These are phyloP conservation scores for Ochropacha duplaris DNA, from an alignment of 2,888 invertebrate species.

Conservation along the genomic window DNA sequence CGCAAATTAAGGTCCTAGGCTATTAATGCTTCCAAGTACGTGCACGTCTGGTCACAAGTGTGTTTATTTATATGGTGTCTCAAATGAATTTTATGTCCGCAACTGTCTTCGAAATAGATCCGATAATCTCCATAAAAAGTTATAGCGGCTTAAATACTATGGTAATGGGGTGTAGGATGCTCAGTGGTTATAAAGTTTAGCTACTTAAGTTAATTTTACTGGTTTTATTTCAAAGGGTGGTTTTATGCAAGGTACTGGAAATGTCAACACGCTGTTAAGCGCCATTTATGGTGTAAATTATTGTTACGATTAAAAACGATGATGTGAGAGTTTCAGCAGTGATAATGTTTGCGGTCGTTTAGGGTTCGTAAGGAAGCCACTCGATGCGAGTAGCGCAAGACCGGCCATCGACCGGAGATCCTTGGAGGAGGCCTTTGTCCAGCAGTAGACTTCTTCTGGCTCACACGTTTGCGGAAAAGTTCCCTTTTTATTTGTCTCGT, in stretches of 20 bases:
- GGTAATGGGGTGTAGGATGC: slow-evolving; percentile 15
- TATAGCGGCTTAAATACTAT: slow-evolving; percentile 19
- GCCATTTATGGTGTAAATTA: background rate
- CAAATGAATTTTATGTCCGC: background rate
- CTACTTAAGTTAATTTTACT: background rate
- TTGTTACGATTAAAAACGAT: background rate
- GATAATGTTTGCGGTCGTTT: background rate
- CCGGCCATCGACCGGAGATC: no score
- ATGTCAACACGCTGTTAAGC: background rate
- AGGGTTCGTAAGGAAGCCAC: no score
- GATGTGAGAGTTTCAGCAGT: background rate
- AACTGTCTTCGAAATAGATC: background rate
- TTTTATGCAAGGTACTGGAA: background rate
- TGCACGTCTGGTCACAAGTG: background rate
- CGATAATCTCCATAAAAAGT: slow-evolving; percentile 21
- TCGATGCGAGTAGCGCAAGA: no score
- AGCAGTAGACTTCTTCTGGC: no score
- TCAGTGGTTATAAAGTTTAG: background rate
- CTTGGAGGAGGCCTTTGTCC: no score
- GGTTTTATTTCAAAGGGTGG: background rate
- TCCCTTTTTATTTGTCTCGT: background rate
- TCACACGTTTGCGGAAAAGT: no score
- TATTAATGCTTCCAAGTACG: background rate
- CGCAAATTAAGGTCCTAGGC: background rate
- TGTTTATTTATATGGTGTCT: background rate